These are phyloP conservation scores for Climacteris rufus DNA, from an alignment of 2,113 vertebrate genomes.

Conservation along the genomic window DNA sequence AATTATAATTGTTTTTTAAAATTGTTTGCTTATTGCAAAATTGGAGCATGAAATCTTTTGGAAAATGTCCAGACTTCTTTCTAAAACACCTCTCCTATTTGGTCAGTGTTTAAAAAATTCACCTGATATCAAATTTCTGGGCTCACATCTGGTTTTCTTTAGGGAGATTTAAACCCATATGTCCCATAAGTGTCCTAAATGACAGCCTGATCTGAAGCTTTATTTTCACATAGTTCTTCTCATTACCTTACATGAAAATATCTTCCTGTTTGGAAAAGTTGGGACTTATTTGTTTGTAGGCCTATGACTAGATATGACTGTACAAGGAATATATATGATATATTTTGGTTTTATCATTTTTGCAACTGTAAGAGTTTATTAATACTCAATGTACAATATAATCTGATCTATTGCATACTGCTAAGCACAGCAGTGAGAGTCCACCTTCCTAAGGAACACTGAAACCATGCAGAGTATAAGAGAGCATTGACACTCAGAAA, in stretches of 20 bases:
- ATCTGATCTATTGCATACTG: background rate
- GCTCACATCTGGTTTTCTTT: background rate
- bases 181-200: background rate
- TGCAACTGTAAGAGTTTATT: background rate
- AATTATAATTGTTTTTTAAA: background rate
- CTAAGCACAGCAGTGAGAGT: background rate
- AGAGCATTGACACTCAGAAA: background rate
- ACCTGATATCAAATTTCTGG: background rate
- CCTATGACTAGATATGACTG: background rate
- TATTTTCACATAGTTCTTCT: background rate
- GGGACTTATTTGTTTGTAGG: background rate
- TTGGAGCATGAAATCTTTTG: background rate
- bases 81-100: background rate
- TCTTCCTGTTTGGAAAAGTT: background rate
- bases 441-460: background rate
- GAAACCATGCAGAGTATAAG: background rate
- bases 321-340: background rate
- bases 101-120: background rate
- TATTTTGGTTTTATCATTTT: background rate
- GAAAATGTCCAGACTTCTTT: background rate
- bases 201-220: background rate
- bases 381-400: background rate
- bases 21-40: background rate
- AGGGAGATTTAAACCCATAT: background rate
- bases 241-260: background rate